Evolutionary conservation across 2,113 vertebrate genomes (phyloP).

Genomic region (Chinchilla lanigera): DNA sequence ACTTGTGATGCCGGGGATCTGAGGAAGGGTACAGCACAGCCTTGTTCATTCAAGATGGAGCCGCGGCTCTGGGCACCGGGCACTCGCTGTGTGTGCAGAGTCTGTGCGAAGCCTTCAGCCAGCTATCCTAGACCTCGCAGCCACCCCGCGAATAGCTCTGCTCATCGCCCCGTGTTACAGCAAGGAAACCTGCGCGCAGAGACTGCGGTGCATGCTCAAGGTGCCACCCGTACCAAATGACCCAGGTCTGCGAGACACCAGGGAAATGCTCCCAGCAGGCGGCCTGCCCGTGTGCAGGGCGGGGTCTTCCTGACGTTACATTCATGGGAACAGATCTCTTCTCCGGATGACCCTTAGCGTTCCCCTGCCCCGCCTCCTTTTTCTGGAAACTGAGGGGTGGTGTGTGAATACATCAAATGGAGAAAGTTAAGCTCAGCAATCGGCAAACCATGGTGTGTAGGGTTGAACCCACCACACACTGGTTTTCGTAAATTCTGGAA

Average conservation of each 20-base stretch:
- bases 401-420: not conserved
- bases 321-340: not conserved
- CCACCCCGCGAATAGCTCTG: not conserved
- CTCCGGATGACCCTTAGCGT: not conserved
- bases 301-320: not conserved
- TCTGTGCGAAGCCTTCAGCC: not conserved
- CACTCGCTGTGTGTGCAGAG: fast-evolving
- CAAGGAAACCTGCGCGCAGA: not conserved
- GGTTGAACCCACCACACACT: not conserved
- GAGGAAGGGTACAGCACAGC: not conserved
- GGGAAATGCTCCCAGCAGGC: not conserved
- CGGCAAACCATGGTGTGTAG: fast-evolving
- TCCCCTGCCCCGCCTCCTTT: not conserved
- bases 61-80: fast-evolving
- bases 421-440: not conserved
- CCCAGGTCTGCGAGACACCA: not conserved
- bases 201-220: not conserved
- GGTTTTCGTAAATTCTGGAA: not conserved
- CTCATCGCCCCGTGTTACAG: no score
- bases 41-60: fast-evolving
- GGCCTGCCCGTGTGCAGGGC: not conserved
- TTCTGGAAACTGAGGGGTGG: not conserved
- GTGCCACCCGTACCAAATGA: not conserved
- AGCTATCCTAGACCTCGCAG: not conserved
- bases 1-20: not conserved